These are phyloP conservation scores for Falco peregrinus DNA, from an alignment of 2,797 vertebrate species.

Conservation along the genomic window DNA sequence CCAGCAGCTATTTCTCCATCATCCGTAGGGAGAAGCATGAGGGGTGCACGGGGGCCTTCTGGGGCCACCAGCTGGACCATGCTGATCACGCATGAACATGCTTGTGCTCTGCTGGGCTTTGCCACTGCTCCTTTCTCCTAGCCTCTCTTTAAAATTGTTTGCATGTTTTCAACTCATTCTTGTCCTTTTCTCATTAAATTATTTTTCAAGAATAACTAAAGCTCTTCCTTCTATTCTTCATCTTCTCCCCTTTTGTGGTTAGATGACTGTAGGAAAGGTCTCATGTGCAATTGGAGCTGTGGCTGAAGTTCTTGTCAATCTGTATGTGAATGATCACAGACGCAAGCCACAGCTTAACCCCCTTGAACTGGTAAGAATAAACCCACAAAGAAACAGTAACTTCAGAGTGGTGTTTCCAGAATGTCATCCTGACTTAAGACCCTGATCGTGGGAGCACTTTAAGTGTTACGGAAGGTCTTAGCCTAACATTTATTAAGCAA, in stretches of 20 bases:
- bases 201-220: slow-evolving; percentile 2
- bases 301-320: slow-evolving; percentile 92
- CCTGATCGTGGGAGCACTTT: not conserved
- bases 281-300: slow-evolving; percentile 89
- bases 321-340: slow-evolving; percentile 96
- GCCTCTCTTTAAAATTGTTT: not conserved
- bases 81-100: not conserved
- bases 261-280: slow-evolving; percentile 94
- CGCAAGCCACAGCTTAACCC: slow-evolving; percentile 79
- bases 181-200: not conserved
- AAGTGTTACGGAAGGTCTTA: not conserved
- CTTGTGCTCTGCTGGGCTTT: not conserved
- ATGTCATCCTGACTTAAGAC: not conserved
- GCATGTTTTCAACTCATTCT: not conserved
- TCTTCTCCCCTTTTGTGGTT: slow-evolving; percentile 59
- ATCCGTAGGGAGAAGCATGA: not conserved
- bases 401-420: not conserved
- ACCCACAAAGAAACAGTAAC: not conserved
- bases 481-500: not conserved
- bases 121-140: not conserved
- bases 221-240: slow-evolving; percentile 23
- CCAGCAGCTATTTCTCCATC: not conserved
- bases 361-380: slow-evolving; percentile 84
- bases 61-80: not conserved
- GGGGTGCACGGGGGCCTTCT: not conserved